Evolutionary conservation across 2,113 vertebrate species (phyloP).

Genomic region (Neopipo cinnamomea): DNA sequence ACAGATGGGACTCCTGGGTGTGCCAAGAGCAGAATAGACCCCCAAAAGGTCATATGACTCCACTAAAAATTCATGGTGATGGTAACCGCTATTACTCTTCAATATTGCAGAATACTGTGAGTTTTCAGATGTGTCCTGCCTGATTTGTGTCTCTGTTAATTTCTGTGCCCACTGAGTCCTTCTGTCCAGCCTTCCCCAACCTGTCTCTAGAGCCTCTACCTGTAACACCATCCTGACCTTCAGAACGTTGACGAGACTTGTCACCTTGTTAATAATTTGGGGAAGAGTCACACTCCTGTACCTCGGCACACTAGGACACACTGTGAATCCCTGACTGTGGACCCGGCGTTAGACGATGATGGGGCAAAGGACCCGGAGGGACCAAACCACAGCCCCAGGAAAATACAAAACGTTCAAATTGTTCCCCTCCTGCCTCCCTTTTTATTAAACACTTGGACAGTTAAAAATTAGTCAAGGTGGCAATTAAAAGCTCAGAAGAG

Average conservation of each 20-base stretch:
- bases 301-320: not conserved
- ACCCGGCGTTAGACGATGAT: too few relatives aligned
- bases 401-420: not conserved
- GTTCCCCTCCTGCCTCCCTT: not conserved
- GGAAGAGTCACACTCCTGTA: not conserved
- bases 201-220: not conserved
- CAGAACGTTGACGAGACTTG: not conserved
- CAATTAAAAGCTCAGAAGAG: conserved; percentile 43
- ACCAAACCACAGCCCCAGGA: not conserved
- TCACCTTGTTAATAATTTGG: not conserved
- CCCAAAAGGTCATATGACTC: not conserved
- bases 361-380: not conserved
- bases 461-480: conserved; percentile 58
- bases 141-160: not conserved
- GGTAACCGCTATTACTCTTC: not conserved
- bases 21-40: not conserved
- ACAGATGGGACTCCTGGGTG: not conserved
- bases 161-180: not conserved
- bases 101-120: not conserved
- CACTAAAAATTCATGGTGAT: not conserved
- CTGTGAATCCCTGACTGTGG: not conserved
- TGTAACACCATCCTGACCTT: not conserved
- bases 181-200: not conserved
- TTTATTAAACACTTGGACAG: not conserved
- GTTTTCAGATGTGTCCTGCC: not conserved